Conservation (phyloP, 2,888 invertebrate genomes). For the Galerucella calmariensis region DNA sequence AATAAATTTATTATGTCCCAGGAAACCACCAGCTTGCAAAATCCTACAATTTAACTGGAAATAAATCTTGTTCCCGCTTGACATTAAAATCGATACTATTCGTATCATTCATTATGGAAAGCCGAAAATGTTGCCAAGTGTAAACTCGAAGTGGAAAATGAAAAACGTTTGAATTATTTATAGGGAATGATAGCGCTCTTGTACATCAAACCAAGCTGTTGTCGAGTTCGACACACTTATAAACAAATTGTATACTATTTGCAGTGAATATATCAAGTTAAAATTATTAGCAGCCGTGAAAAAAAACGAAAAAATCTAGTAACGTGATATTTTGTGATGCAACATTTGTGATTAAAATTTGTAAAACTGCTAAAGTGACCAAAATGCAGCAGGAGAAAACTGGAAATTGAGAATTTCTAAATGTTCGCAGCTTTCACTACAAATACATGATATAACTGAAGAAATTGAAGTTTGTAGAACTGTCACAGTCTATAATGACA, state of each 20-base stretch:
- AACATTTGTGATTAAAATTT: no score
- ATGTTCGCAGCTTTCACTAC: no score
- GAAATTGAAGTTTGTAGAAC: no score
- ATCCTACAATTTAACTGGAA: constrained; percentile 35
- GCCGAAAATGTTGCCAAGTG: constrained; percentile 36
- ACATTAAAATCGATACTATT: constrained; percentile 36
- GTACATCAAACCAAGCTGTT: constrained; percentile 37
- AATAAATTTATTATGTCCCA: constrained; percentile 34
- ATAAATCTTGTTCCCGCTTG: constrained; percentile 37
- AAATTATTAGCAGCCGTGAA: no score
- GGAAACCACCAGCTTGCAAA: constrained; percentile 33
- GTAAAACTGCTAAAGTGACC: no score
- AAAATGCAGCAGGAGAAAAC: no score
- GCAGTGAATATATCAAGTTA: no score
- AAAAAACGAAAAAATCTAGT: no score
- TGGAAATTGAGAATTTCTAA: no score
- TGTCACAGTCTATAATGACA: no score
- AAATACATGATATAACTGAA: no score
- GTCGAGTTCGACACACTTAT: constrained; percentile 18
- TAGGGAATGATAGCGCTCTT: constrained; percentile 29
- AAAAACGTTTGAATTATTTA: constrained; percentile 36
- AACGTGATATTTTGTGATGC: no score
- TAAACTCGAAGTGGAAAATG: constrained; percentile 32
- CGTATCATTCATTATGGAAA: constrained; percentile 38
- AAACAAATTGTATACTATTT: not conserved